Evolutionary conservation across 92 coral and sea anemone genomes (phyloP).

Genomic region (Umimayanthus kanabou): DNA sequence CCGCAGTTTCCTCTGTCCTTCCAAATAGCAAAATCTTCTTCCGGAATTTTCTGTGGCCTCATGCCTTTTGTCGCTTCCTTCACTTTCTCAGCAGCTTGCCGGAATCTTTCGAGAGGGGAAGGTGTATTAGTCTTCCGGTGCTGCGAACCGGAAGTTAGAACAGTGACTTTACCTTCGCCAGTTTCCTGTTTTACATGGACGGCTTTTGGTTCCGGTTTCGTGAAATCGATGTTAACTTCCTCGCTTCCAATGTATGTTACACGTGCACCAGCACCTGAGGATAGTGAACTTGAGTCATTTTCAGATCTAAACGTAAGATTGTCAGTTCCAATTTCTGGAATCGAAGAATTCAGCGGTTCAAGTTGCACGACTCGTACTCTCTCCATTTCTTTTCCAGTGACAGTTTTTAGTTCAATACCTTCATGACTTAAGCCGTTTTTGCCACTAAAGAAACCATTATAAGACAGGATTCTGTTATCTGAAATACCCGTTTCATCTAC

Average conservation of each 20-base stretch:
- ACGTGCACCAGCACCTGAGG: not conserved
- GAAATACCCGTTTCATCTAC: not conserved
- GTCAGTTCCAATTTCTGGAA: conserved; percentile 16
- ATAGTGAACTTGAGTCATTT: not conserved
- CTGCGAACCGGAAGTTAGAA: conserved; percentile 16
- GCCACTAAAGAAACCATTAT: not conserved
- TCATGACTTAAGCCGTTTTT: not conserved
- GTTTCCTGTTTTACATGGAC: conserved; percentile 34
- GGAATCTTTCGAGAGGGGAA: conserved; percentile 68
- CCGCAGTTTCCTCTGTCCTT: conserved; percentile 71
- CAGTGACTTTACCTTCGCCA: conserved; percentile 16
- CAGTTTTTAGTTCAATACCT: conserved; percentile 2
- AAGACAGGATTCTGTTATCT: not conserved
- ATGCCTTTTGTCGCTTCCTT: conserved; percentile 42
- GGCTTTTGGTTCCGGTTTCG: conserved; percentile 29
- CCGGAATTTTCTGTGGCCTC: conserved; percentile 58
- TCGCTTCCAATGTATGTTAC: conserved; percentile 35
- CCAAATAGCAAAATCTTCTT: conserved; percentile 72
- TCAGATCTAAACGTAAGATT: not conserved
- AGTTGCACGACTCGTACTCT: not conserved
- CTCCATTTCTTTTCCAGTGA: not conserved
- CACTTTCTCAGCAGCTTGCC: conserved; percentile 57
- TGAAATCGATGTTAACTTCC: conserved; percentile 17
- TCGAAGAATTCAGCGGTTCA: conserved; percentile 20
- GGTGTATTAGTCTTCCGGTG: conserved; percentile 14